Evolutionary conservation across 2,888 invertebrate species (phyloP), one percentile per base, ranked within the genome.

Genomic region (Macaria notata): DNA sequence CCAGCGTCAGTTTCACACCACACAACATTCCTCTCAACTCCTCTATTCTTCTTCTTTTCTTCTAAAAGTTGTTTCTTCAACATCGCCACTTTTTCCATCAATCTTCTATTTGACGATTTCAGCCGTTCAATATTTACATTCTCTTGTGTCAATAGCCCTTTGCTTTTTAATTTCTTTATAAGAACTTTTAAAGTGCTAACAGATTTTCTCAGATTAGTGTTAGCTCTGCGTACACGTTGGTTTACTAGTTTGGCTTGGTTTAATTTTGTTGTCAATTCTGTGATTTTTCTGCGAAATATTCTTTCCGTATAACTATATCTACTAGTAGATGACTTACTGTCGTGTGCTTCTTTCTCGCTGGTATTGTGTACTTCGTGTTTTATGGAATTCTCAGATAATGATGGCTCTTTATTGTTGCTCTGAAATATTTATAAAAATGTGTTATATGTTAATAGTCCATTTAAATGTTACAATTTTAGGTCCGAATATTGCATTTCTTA

Each of bases 261-360:
- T 3, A 54, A 39, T 33, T 29, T 54, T 4, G n/a, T 30, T 2
- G 7, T 6, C 7, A 58, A 54, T 6, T 49, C 49, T 4, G 9
- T n/a, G n/a, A 54, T 46, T 58, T 38, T 54, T 49, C 58, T 58
- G 31, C 36, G n/a, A 0, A 57, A 42, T 38, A 45, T 3, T 53
- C 42, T 53, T n/a, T 53, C 48, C 42, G 49, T n/a, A 36, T 4
- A 36, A 36, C 7, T 36, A 6, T 36, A 19, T 19, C 19, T 19
- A n/a, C n/a, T n/a, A n/a, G n/a, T n/a, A 19, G 19, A 19, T 36
- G 33, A 36, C 5, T 36, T 6, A 36, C 3, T 36, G 33, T 36
- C 33, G 4, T 36, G 33, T 6, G 4, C 33, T 7, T 36, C 33
- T 36, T 4, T 36, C 7, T 36, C 33, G 5, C 5, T 6, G 7